These are phyloP conservation scores for Hylaea fasciaria DNA, from an alignment of 2,888 invertebrate species.

Conservation along the genomic window DNA sequence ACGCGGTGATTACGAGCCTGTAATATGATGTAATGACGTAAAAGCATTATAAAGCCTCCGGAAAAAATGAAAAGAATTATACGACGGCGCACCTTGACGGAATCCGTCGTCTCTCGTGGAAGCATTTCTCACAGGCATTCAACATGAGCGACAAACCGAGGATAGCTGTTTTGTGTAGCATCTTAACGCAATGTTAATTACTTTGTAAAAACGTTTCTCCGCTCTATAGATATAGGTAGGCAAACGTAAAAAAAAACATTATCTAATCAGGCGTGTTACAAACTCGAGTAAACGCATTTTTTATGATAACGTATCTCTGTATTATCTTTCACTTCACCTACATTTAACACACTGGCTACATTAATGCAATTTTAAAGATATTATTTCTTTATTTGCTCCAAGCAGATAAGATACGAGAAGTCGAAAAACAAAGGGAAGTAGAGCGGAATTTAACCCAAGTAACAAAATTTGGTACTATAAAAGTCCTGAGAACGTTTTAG, in stretches of 20 bases:
- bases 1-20: constrained; percentile 53
- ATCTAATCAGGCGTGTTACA: constrained; percentile 58
- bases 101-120: constrained; percentile 30
- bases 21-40: constrained; percentile 61
- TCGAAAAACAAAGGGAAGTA: constrained; percentile 25
- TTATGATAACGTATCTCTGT: constrained; percentile 61
- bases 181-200: constrained; percentile 18
- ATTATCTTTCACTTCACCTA: constrained; percentile 59
- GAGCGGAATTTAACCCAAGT: constrained; percentile 25
- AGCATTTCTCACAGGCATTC: constrained; percentile 29
- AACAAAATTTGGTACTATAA: too few relatives aligned
- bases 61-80: constrained; percentile 40
- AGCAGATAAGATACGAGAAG: constrained; percentile 23
- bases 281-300: constrained; percentile 53
- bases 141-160: constrained; percentile 18
- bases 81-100: constrained; percentile 46
- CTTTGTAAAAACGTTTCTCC: constrained; percentile 11
- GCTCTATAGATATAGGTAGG: neutral
- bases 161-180: constrained; percentile 31
- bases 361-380: constrained; percentile 33
- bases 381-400: constrained; percentile 27
- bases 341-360: constrained; percentile 44
- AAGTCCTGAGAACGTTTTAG: too few relatives aligned
- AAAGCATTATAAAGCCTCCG: constrained; percentile 58
- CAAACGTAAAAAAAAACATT: constrained; percentile 47